phyloP scores from a whole-genome alignment of 2,888 invertebrate species.

The Eilema griseolum region DNA sequence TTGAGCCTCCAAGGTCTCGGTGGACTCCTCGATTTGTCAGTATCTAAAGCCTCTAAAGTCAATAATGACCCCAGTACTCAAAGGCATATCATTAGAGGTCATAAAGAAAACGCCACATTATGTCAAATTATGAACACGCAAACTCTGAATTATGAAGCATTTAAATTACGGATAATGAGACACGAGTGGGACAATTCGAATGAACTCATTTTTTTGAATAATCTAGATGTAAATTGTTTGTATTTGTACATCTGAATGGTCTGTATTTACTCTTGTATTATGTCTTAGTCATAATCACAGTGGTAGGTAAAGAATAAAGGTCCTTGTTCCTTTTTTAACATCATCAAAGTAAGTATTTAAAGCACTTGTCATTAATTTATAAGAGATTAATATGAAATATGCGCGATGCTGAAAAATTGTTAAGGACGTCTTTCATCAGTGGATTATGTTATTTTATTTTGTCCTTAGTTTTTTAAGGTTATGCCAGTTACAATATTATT shows the following conservation, averaged over 20 bases:
- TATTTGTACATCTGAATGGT: neutral
- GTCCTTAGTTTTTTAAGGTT: no score
- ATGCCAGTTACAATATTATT: no score
- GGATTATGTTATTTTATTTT: no score
- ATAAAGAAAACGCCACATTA: slow-evolving; percentile 2
- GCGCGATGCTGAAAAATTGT: no score
- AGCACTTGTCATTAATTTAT: no score
- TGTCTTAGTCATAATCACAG: no score
- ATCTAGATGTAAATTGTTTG: neutral
- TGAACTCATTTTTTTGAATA: neutral
- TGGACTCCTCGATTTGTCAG: neutral
- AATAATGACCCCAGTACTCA: neutral
- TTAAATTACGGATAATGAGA: slow-evolving; percentile 17
- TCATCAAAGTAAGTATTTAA: no score
- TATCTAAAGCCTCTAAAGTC: neutral
- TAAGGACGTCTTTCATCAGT: no score
- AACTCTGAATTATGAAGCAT: slow-evolving; percentile 18
- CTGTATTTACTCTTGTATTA: neutral
- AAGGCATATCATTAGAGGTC: slow-evolving; percentile 3
- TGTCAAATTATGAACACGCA: slow-evolving; percentile 20
- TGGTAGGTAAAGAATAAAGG: no score
- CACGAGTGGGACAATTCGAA: slow-evolving; percentile 8
- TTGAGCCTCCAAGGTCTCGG: neutral
- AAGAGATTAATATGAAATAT: no score
- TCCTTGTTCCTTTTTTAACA: no score